Conservation (phyloP, 2,113 vertebrate species). For the Anguilla rostrata region DNA sequence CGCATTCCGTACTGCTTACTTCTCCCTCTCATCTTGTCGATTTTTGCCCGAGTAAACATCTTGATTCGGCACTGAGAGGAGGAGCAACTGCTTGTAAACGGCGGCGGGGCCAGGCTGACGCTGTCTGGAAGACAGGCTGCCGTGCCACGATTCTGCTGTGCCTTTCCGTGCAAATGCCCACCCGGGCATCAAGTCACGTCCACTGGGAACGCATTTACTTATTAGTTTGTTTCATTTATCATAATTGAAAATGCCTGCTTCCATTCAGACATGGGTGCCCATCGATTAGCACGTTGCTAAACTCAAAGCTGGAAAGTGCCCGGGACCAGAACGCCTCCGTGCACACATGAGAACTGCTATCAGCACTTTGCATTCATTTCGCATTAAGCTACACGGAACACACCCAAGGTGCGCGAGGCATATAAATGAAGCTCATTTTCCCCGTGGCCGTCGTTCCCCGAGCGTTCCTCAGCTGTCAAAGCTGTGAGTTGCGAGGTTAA, state of each 20-base stretch:
- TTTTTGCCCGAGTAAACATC: constrained; percentile 35
- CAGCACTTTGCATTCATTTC: background rate
- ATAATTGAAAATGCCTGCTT: background rate
- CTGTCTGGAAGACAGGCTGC: constrained; percentile 18
- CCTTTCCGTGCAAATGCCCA: background rate
- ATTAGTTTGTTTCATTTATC: background rate
- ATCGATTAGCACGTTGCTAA: background rate
- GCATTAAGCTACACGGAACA: background rate
- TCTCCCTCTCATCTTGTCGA: constrained; percentile 30
- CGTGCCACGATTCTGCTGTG: background rate
- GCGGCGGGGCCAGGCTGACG: constrained; percentile 17
- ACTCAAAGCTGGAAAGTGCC: background rate
- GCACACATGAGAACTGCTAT: background rate
- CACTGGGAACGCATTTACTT: background rate
- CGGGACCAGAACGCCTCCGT: background rate
- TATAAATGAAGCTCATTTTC: background rate
- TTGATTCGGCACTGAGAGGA: constrained; percentile 35
- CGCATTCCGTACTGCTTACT: constrained; percentile 33
- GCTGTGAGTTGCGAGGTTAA: background rate
- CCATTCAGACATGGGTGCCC: background rate
- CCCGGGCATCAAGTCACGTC: background rate
- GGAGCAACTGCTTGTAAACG: constrained; percentile 37
- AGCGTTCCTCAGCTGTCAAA: background rate
- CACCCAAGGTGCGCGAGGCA: background rate
- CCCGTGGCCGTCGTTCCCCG: background rate